A percentile compares a stretch with the other conserved stretches of the same genome.
Evolutionary conservation across 2,113 vertebrate species (phyloP).

Genomic region (Emydocephalus ijimae): DNA sequence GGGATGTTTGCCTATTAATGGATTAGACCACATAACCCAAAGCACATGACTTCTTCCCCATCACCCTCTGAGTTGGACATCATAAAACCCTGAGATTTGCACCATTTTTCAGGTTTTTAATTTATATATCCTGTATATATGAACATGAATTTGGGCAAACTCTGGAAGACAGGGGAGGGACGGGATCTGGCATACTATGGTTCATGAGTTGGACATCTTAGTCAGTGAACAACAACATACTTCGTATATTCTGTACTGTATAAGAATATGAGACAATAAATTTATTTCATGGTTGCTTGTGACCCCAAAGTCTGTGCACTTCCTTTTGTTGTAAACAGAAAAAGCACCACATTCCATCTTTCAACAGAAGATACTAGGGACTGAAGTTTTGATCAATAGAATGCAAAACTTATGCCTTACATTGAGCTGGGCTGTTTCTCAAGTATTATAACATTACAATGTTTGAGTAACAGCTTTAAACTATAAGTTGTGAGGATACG

Average conservation of each 20-base stretch:
- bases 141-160: not conserved
- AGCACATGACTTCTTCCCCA: not conserved
- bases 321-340: not conserved
- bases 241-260: not conserved
- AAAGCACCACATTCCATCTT: not conserved
- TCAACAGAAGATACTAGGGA: not conserved
- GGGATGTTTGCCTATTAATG: not conserved
- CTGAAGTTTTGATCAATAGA: not conserved
- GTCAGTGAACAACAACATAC: not conserved
- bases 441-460: not conserved
- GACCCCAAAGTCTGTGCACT: not conserved
- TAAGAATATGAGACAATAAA: not conserved
- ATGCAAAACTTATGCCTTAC: not conserved
- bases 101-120: not conserved
- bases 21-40: not conserved
- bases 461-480: not conserved
- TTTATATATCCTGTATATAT: not conserved
- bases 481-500: not conserved
- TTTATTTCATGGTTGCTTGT: not conserved
- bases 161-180: not conserved
- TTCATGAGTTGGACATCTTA: not conserved
- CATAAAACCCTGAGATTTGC: not conserved
- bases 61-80: not conserved
- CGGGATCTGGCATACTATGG: no score
- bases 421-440: not conserved